phyloP scores from a whole-genome alignment of 2,797 vertebrate genomes.

The Leuciscus waleckii region DNA sequence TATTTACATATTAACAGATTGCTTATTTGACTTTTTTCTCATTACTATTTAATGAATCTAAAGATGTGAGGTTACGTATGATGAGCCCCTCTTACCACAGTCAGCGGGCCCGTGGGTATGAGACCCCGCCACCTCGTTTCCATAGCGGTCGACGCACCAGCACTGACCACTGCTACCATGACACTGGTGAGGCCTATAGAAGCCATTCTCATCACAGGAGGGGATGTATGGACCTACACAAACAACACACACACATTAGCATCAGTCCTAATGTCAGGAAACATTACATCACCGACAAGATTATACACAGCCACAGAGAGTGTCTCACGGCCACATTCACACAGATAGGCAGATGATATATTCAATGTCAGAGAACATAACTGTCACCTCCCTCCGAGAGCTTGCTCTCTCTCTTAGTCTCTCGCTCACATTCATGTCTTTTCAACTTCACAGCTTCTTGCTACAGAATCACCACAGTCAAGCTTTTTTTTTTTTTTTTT shows the following conservation, averaged over 20 bases:
- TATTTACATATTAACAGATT: background rate
- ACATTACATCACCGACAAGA: conserved; percentile 6
- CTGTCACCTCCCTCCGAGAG: conserved; percentile 23
- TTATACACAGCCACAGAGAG: conserved; percentile 2
- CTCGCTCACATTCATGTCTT: conserved; percentile 14
- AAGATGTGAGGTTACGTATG: background rate
- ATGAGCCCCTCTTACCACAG: conserved; percentile 74
- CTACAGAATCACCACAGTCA: conserved; percentile 27
- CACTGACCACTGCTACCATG: conserved; percentile 82
- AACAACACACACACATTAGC: conserved; percentile 19
- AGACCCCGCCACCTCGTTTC: conserved; percentile 83
- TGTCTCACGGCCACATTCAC: background rate
- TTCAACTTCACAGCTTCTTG: conserved; percentile 36
- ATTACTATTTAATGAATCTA: background rate
- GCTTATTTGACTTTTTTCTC: background rate
- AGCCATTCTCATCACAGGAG: conserved; percentile 85
- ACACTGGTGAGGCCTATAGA: conserved; percentile 84
- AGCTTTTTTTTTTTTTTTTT: background rate
- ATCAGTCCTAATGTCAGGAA: conserved; percentile 37
- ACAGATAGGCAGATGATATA: conserved; percentile 20
- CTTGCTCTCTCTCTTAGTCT: conserved; percentile 12
- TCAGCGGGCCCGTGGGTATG: conserved; percentile 74
- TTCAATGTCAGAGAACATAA: conserved; percentile 32
- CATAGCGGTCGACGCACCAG: conserved; percentile 88
- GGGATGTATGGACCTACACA: conserved; percentile 80